phyloP scores from a whole-genome alignment of 2,888 invertebrate species.

The Ochropacha duplaris region DNA sequence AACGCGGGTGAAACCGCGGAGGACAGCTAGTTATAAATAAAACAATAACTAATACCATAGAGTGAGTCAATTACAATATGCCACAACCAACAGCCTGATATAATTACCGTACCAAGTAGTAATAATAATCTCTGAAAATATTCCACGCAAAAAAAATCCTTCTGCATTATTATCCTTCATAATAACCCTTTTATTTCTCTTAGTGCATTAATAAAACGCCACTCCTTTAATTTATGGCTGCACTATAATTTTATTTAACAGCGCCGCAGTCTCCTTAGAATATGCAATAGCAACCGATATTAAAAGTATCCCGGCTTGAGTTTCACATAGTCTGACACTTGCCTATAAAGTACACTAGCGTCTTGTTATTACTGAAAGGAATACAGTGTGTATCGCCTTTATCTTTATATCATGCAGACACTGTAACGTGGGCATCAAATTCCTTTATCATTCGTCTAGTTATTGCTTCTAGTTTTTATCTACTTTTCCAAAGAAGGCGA shows the following conservation, averaged over 20 bases:
- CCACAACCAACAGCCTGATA: too few relatives aligned
- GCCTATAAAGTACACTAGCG: not conserved
- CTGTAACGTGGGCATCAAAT: too few relatives aligned
- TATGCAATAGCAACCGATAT: conserved; percentile 26
- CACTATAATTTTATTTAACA: conserved; percentile 24
- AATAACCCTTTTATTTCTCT: conserved; percentile 1
- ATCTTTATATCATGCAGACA: not conserved
- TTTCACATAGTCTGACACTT: not conserved
- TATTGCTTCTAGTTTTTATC: too few relatives aligned
- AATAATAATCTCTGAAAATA: too few relatives aligned
- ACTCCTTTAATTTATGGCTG: conserved; percentile 23
- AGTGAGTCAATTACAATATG: too few relatives aligned
- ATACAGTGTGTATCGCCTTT: not conserved
- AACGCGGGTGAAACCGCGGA: too few relatives aligned
- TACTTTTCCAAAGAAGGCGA: too few relatives aligned
- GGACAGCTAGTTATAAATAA: too few relatives aligned
- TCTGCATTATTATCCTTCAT: not conserved
- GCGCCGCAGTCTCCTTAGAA: conserved; percentile 6
- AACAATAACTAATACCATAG: too few relatives aligned
- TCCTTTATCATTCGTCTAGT: too few relatives aligned
- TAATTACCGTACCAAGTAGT: too few relatives aligned
- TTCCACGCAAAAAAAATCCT: too few relatives aligned
- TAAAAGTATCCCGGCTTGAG: conserved; percentile 22
- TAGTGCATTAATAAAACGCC: conserved; percentile 19
- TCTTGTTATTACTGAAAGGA: not conserved